Conservation (phyloP, 2,888 invertebrate genomes). For the Eupithecia subumbrata region DNA sequence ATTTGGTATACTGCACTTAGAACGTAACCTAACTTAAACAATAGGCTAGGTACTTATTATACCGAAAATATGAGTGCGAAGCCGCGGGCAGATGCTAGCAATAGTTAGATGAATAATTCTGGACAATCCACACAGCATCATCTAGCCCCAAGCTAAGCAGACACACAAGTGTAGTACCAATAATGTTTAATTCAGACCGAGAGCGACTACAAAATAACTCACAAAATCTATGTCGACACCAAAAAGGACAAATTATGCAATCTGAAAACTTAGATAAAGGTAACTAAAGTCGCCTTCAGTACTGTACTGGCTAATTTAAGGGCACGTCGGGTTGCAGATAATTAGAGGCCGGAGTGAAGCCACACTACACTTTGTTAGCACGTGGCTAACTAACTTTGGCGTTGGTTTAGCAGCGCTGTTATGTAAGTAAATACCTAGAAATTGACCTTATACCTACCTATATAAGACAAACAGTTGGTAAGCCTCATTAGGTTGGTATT, state of each 20-base stretch:
- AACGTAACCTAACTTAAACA: no score
- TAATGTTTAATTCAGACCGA: no score
- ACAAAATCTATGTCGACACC: not conserved
- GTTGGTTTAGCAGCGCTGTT: not conserved
- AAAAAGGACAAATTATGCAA: not conserved
- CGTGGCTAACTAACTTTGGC: slow-evolving; percentile 29
- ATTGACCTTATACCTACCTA: not conserved
- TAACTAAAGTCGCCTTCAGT: not conserved
- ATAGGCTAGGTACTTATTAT: no score
- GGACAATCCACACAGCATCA: no score
- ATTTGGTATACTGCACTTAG: no score
- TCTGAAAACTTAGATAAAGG: not conserved
- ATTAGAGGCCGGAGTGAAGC: slow-evolving; percentile 47
- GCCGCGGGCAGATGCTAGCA: no score
- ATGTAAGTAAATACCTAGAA: not conserved
- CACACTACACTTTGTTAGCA: slow-evolving; percentile 33
- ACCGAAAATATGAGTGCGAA: no score
- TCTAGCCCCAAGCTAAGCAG: no score
- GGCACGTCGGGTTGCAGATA: slow-evolving; percentile 46
- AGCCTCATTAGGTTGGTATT: not conserved
- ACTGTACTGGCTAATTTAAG: slow-evolving; percentile 51
- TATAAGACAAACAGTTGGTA: not conserved
- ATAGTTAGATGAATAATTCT: no score
- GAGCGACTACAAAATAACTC: not conserved
- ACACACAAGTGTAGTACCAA: no score